Evolutionary conservation across 2,113 vertebrate species (phyloP).

Genomic region (Crotalus tigris): DNA sequence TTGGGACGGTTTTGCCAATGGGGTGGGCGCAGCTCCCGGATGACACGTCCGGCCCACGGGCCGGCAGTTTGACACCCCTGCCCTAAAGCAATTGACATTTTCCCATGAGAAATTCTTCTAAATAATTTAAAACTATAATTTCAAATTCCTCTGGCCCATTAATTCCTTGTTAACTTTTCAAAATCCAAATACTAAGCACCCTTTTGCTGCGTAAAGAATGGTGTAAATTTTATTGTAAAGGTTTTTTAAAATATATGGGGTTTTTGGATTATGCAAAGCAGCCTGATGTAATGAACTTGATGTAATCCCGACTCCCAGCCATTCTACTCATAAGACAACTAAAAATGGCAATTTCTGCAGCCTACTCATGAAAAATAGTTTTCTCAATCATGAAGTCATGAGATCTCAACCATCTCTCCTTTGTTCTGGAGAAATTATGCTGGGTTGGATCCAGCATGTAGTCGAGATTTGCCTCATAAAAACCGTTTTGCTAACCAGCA

Average conservation of each 20-base stretch:
- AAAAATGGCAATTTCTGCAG: not conserved
- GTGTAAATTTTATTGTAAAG: not conserved
- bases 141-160: not conserved
- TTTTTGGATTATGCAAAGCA: not conserved
- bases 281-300: not conserved
- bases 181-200: not conserved
- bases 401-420: not conserved
- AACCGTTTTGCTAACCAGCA: not conserved
- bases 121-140: not conserved
- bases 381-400: not conserved
- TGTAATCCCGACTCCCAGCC: not conserved
- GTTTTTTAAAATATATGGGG: not conserved
- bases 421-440: not conserved
- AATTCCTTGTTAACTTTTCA: not conserved
- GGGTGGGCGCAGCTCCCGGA: no score
- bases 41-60: no score
- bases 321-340: not conserved
- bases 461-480: not conserved
- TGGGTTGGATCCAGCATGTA: not conserved
- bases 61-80: no score
- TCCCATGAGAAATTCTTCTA: not conserved
- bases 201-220: not conserved
- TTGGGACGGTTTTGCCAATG: no score
- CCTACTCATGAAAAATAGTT: not conserved
- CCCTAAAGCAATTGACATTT: no score